Conservation (phyloP, 2,888 invertebrate genomes). For the Nemapogon koenigi region DNA sequence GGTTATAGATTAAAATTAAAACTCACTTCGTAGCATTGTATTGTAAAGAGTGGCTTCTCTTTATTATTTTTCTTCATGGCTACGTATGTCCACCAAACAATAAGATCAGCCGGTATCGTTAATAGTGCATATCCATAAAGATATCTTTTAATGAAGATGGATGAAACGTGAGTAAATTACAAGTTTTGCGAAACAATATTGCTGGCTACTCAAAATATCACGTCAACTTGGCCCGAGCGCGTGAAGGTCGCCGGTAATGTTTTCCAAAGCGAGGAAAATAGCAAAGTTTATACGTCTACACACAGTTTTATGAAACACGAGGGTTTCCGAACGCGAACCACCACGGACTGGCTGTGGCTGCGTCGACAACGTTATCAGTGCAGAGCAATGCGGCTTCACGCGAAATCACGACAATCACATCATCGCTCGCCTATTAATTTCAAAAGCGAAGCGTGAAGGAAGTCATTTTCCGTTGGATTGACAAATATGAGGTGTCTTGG, state of each 20-base stretch:
- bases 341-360: slow-evolving; percentile 10
- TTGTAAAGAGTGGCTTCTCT: slow-evolving; percentile 59
- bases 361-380: slow-evolving; percentile 28
- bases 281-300: slow-evolving; percentile 13
- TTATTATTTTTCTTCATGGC: slow-evolving; percentile 38
- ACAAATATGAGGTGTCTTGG: no score
- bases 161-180: slow-evolving; percentile 1
- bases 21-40: slow-evolving; percentile 70
- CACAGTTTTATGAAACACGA: no score
- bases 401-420: slow-evolving; percentile 34
- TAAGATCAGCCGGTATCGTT: slow-evolving; percentile 12
- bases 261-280: slow-evolving; percentile 42
- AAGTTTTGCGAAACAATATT: neutral
- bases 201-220: slow-evolving; percentile 13
- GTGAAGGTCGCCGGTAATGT: slow-evolving; percentile 43
- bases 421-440: slow-evolving; percentile 1
- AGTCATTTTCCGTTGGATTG: slow-evolving; percentile 4
- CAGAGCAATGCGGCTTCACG: slow-evolving; percentile 33
- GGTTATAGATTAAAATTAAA: neutral
- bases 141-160: slow-evolving; percentile 3
- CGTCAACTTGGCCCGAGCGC: slow-evolving; percentile 25
- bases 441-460: slow-evolving; percentile 2
- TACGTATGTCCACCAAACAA: slow-evolving; percentile 6
- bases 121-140: slow-evolving; percentile 14
- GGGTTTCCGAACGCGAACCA: no score